A percentile compares a stretch with the other conserved stretches of the same genome.
Conservation (phyloP, 2,797 vertebrate species). For the Eleutherodactylus coqui region DNA sequence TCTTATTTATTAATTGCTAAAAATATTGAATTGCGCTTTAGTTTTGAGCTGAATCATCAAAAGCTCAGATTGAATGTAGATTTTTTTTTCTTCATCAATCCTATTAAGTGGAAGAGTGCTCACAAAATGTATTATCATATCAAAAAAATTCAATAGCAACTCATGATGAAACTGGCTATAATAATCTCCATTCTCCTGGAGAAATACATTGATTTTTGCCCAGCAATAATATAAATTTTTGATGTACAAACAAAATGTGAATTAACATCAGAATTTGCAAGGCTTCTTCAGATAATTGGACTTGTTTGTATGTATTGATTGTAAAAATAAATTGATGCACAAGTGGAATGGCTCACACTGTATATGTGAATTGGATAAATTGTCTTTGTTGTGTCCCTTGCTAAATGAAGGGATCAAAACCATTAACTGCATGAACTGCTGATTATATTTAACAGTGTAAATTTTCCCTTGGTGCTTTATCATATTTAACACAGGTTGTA, state of each 20-base stretch:
- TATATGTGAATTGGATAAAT: slow-evolving; percentile 53
- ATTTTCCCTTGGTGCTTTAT: neutral
- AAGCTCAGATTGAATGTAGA: neutral
- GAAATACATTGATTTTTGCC: slow-evolving; percentile 65
- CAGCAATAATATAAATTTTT: slow-evolving; percentile 68
- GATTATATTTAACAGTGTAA: neutral
- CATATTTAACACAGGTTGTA: neutral
- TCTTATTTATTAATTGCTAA: neutral
- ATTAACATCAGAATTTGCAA: slow-evolving; percentile 69
- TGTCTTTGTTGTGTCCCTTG: slow-evolving; percentile 1
- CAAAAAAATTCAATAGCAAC: slow-evolving; percentile 46
- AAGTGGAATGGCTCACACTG: slow-evolving; percentile 65
- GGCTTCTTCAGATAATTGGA: slow-evolving; percentile 71
- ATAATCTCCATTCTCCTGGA: slow-evolving; percentile 63
- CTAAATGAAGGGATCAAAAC: neutral
- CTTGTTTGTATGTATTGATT: slow-evolving; percentile 70
- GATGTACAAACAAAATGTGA: slow-evolving; percentile 70
- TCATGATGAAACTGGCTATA: slow-evolving; percentile 49
- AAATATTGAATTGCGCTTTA: neutral
- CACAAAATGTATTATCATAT: slow-evolving; percentile 33
- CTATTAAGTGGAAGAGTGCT: slow-evolving; percentile 15
- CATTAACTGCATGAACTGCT: neutral
- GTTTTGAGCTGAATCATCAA: neutral
- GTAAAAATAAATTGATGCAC: slow-evolving; percentile 67
- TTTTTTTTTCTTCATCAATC: neutral